Evolutionary conservation across 64 coral and sea anemone genomes (phyloP), one percentile per base, ranked within the genome.

Genomic region (Cladopsammia gracilis): DNA sequence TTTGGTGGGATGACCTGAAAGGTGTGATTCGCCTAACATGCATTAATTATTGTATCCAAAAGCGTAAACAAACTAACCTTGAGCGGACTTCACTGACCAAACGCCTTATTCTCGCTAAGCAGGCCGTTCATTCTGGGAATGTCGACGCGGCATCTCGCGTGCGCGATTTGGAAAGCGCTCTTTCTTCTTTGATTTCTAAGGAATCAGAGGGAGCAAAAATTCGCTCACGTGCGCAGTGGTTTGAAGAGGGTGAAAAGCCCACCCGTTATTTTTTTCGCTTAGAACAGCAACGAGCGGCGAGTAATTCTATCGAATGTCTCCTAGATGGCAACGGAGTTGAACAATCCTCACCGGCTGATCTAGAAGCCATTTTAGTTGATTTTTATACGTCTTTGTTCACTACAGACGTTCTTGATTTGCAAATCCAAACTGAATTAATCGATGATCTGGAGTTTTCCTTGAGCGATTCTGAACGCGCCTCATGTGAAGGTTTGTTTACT

Each of bases 1-100:
- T 26, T 25, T 93, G 91, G 84, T 88, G 91, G 91, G 91, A 93
- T 8, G 25, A 68, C 16, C 56, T 83, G 25, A 93, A 93, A 46
- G 0, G 10, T 7, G 25, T 19, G 23, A 52, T 93, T 2, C 64
- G 87, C 25, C 18, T 4, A 4, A 2, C 24, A 1, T 22, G 72
- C 25, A 87, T 78, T 1, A 2, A 78, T 1, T 88, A 62, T 26
- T 93, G 34, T 66, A 1, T 7, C 2, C 24, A 26, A 7, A 42
- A 71, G 5, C 82, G 74, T 13, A 70, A 3, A 26, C 0, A 65
- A 59, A n/a, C 48, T 43, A 25, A 77, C 64, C 6, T 8, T 15
- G 19, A 18, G 50, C 19, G 60, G 16, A 19, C 22, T 91, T 0
- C 15, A 44, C 11, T 46, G 19, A 43, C 47, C 14, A 69, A 49